Evolutionary conservation across 53 echinoderm and acorn worm genomes (phyloP).

Genomic region (Zoroaster sp.): DNA sequence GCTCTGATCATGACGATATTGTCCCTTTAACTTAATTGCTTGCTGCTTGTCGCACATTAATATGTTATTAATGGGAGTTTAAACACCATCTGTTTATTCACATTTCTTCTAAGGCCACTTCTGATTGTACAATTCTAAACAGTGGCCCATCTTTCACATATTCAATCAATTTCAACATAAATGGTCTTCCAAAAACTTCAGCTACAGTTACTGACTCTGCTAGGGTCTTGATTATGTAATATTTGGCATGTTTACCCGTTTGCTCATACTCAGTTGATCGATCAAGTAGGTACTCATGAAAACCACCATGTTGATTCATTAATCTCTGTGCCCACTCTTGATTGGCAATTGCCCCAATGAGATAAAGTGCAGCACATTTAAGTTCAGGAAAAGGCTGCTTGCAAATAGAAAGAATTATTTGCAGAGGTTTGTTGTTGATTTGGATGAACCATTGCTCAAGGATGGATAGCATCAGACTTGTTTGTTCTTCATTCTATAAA

Average conservation of each 20-base stretch:
- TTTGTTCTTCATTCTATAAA: constrained; percentile 71
- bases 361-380: constrained; percentile 65
- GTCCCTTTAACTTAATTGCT: no score
- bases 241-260: constrained; percentile 78
- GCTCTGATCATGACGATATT: no score
- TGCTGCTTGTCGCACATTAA: no score
- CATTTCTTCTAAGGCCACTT: constrained; percentile 68
- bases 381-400: constrained; percentile 84
- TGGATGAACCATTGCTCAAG: constrained; percentile 73
- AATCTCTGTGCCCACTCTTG: constrained; percentile 69
- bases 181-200: constrained; percentile 71
- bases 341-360: constrained; percentile 64
- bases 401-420: constrained; percentile 73
- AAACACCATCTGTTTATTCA: no score
- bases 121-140: constrained; percentile 73
- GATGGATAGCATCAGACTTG: constrained; percentile 66
- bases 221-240: constrained; percentile 63
- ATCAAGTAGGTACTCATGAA: constrained; percentile 75
- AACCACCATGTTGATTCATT: constrained; percentile 52
- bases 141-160: constrained; percentile 82
- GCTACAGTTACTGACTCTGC: constrained; percentile 62
- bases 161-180: constrained; percentile 65
- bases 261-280: constrained; percentile 79
- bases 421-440: constrained; percentile 61
- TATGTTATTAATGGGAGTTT: no score